Percentiles rank a stretch among this genome's conserved stretches.
These are phyloP conservation scores for Stichopus horrens DNA, from an alignment of 53 echinoderm and acorn worm species.

Conservation along the genomic window DNA sequence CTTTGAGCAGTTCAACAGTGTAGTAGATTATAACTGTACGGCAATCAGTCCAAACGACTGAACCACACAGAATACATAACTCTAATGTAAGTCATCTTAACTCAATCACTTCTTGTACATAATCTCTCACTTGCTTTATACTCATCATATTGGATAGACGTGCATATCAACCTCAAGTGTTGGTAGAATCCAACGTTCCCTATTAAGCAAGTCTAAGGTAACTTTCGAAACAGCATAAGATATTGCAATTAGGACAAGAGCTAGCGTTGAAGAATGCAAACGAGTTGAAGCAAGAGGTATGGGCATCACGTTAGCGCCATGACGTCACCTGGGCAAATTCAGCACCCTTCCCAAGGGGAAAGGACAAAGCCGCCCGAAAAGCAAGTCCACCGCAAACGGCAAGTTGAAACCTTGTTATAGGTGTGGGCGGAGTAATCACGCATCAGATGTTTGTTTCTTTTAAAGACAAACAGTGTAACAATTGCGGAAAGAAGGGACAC, in stretches of 20 bases:
- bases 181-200: slow-evolving; percentile 41
- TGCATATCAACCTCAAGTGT: slow-evolving; percentile 29
- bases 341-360: neutral
- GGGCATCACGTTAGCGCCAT: neutral
- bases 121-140: neutral
- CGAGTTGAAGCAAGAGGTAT: slow-evolving; percentile 23
- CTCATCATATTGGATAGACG: neutral
- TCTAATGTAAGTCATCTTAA: too few species aligned
- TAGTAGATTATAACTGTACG: too few species aligned
- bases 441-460: slow-evolving; percentile 7
- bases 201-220: slow-evolving; percentile 9
- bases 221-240: slow-evolving; percentile 40
- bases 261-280: slow-evolving; percentile 32
- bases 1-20: slow-evolving; percentile 27
- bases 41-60: too few species aligned
- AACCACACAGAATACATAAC: too few species aligned
- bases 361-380: neutral
- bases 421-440: slow-evolving; percentile 38
- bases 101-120: too few species aligned
- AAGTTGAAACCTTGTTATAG: slow-evolving; percentile 35
- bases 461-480: slow-evolving; percentile 15
- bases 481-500: slow-evolving; percentile 52
- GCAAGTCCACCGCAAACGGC: neutral
- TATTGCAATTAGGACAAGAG: slow-evolving; percentile 35
- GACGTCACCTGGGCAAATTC: neutral